These are phyloP conservation scores for Platycnemis pennipes DNA, from an alignment of 2,888 invertebrate genomes.

Conservation along the genomic window DNA sequence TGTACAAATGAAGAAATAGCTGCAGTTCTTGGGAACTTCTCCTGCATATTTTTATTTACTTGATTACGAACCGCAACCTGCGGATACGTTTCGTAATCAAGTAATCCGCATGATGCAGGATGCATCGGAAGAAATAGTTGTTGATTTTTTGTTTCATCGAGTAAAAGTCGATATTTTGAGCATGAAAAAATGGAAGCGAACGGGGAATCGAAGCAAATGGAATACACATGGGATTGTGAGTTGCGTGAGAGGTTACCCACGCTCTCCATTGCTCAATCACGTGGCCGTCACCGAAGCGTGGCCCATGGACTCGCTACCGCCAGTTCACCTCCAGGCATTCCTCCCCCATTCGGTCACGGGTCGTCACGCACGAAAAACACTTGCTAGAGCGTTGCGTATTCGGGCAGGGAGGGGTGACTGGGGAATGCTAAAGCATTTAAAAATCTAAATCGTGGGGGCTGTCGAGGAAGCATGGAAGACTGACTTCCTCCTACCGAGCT, in stretches of 20 bases:
- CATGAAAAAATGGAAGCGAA: no score
- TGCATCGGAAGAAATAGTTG: no score
- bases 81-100: no score
- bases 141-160: no score
- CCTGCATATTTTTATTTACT: no score
- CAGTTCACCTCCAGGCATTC: not conserved
- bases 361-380: conserved; percentile 14
- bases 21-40: no score
- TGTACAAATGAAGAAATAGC: no score
- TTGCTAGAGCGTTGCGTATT: conserved; percentile 4
- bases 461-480: conserved; percentile 11
- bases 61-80: no score
- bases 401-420: not conserved
- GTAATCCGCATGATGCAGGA: no score
- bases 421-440: not conserved
- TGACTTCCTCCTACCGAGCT: not conserved
- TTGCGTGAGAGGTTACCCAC: not conserved
- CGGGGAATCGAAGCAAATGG: not conserved
- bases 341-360: not conserved
- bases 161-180: no score
- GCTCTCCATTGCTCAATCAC: not conserved
- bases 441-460: conserved; percentile 7
- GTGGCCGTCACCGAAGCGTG: not conserved
- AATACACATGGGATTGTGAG: not conserved
- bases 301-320: not conserved